phyloP scores from a whole-genome alignment of 2,797 vertebrate genomes.

The Pogonophryne albipinna region DNA sequence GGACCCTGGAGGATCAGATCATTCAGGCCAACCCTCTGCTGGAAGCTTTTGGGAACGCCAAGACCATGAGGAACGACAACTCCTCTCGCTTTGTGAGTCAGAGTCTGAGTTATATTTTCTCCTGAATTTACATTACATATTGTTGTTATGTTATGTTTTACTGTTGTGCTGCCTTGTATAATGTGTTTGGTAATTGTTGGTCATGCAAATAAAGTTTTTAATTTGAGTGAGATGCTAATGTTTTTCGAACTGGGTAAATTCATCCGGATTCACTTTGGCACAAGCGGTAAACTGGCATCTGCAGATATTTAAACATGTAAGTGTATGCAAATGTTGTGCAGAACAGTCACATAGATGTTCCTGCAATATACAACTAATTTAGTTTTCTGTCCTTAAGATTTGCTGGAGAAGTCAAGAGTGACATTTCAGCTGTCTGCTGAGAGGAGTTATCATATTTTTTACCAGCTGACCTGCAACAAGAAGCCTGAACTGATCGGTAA shows the following conservation, averaged over 20 bases:
- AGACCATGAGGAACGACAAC: slow-evolving; percentile 78
- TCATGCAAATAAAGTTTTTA: too few relatives aligned
- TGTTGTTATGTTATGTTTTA: too few relatives aligned
- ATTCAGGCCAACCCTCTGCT: slow-evolving; percentile 75
- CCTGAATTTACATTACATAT: not conserved
- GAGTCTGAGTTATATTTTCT: not conserved
- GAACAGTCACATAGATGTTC: too few relatives aligned
- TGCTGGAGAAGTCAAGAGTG: slow-evolving; percentile 88
- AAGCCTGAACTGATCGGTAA: slow-evolving; percentile 88
- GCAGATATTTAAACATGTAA: slow-evolving; percentile 91
- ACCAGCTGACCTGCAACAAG: slow-evolving; percentile 87
- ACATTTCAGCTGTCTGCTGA: slow-evolving; percentile 87
- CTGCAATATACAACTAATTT: too few relatives aligned
- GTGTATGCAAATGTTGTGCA: slow-evolving; percentile 41
- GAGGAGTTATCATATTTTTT: slow-evolving; percentile 90
- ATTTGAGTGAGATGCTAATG: too few relatives aligned
- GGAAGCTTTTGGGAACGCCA: slow-evolving; percentile 78
- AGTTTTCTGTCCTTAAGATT: slow-evolving; percentile 69
- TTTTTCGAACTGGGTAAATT: slow-evolving; percentile 86
- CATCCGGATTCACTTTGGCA: slow-evolving; percentile 91
- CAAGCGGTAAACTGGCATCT: slow-evolving; percentile 89
- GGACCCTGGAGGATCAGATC: slow-evolving; percentile 73
- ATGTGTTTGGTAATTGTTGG: too few relatives aligned
- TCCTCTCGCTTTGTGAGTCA: slow-evolving; percentile 72
- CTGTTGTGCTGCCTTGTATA: too few relatives aligned